Percentiles rank a stretch among this genome's conserved stretches.
phyloP scores from a whole-genome alignment of 1,140 invertebrate genomes.

The Reticulitermes speratus region DNA sequence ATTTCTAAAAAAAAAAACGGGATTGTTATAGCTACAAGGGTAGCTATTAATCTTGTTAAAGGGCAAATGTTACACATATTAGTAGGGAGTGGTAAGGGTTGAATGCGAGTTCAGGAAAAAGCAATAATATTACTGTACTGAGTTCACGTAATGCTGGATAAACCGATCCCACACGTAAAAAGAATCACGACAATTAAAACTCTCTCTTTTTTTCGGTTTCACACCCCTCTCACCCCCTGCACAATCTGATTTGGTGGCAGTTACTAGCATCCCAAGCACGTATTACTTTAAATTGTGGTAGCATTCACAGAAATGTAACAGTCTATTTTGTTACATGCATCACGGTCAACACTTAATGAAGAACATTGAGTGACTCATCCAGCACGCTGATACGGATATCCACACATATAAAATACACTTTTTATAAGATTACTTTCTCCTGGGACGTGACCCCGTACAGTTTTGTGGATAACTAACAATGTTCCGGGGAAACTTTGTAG shows the following conservation, averaged over 20 bases:
- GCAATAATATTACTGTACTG: not conserved
- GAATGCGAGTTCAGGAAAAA: not conserved
- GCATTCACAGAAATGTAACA: not conserved
- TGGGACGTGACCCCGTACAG: too few relatives aligned
- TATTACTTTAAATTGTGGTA: not conserved
- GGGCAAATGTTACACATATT: not conserved
- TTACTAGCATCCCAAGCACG: not conserved
- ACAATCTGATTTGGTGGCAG: not conserved
- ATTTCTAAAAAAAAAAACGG: not conserved
- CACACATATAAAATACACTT: too few relatives aligned
- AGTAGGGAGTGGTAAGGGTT: not conserved
- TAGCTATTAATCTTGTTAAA: constrained; percentile 13
- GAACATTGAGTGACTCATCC: too few relatives aligned
- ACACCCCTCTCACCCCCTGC: too few relatives aligned
- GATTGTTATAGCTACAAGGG: not conserved
- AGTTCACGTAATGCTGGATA: not conserved
- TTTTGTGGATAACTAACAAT: too few relatives aligned
- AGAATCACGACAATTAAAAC: not conserved
- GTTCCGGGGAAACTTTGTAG: too few relatives aligned
- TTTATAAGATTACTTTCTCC: too few relatives aligned
- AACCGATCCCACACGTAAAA: not conserved
- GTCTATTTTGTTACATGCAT: not conserved
- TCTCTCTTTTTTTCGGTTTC: not conserved
- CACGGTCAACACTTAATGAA: too few relatives aligned
- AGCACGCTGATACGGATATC: too few relatives aligned